Conservation (phyloP, 2,113 vertebrate species). For the Ascaphus truei region DNA sequence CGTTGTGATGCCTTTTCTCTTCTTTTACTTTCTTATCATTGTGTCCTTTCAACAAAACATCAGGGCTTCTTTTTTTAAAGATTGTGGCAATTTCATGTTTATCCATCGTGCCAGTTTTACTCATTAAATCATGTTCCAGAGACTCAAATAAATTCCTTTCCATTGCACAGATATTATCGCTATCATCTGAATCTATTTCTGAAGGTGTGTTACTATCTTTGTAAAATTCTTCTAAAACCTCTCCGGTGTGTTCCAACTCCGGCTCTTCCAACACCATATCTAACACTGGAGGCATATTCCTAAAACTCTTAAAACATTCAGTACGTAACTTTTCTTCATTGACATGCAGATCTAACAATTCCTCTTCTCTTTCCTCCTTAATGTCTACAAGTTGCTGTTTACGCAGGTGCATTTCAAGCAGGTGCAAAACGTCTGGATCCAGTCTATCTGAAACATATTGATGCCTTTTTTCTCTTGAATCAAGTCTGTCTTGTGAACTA, state of each 20-base stretch:
- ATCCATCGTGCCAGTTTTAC: slow-evolving; percentile 22
- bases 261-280: slow-evolving; percentile 33
- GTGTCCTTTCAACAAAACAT: neutral
- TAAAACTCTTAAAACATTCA: neutral
- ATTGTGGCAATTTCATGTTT: slow-evolving; percentile 20
- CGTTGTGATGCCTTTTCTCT: neutral
- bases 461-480: slow-evolving; percentile 17
- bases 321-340: slow-evolving; percentile 4
- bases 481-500: neutral
- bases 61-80: neutral
- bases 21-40: neutral
- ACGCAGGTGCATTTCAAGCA: slow-evolving; percentile 23
- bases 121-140: slow-evolving; percentile 11
- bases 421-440: slow-evolving; percentile 22
- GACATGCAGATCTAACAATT: slow-evolving; percentile 24
- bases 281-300: slow-evolving; percentile 18
- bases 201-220: slow-evolving; percentile 8
- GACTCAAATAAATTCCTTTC: slow-evolving; percentile 6
- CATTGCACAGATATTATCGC: neutral
- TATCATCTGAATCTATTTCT: slow-evolving; percentile 19
- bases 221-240: slow-evolving; percentile 21
- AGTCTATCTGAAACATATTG: slow-evolving; percentile 16
- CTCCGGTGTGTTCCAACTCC: slow-evolving; percentile 10
- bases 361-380: slow-evolving; percentile 26
- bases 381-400: slow-evolving; percentile 29